Percentiles rank a stretch among this genome's conserved stretches.
Evolutionary conservation across 2,113 vertebrate species (phyloP).

Genomic region (Dolichallabes microphthalmus): DNA sequence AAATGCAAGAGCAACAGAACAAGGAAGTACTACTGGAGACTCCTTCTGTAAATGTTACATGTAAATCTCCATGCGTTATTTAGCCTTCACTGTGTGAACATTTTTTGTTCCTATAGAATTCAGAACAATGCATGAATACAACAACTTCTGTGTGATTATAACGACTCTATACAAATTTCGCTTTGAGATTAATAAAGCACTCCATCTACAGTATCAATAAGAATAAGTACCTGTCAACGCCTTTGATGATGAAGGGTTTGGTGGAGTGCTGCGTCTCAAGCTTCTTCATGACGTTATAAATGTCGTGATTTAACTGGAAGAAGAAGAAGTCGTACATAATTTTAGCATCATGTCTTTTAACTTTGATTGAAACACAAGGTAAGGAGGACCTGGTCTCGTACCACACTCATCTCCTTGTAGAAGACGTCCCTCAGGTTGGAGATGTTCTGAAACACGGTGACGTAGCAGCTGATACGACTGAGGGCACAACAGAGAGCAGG

Average conservation of each 20-base stretch:
- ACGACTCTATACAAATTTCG: too few relatives aligned
- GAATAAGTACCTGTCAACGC: slow-evolving; percentile 34
- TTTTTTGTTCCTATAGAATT: neutral
- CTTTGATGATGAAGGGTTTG: slow-evolving; percentile 49
- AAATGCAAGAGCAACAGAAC: too few relatives aligned
- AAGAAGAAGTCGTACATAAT: neutral
- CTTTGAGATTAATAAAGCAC: too few relatives aligned
- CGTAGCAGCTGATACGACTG: slow-evolving; percentile 68
- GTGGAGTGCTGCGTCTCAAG: slow-evolving; percentile 53
- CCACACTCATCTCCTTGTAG: slow-evolving; percentile 96
- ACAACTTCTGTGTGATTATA: neutral
- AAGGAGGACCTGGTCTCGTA: slow-evolving; percentile 40
- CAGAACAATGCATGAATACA: neutral
- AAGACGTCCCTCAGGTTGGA: slow-evolving; percentile 88
- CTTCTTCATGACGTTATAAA: slow-evolving; percentile 53
- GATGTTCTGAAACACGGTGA: slow-evolving; percentile 53
- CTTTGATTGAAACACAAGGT: neutral
- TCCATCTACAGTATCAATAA: too few relatives aligned
- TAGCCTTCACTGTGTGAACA: neutral
- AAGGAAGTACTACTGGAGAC: neutral
- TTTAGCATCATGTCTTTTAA: neutral
- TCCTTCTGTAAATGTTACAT: neutral
- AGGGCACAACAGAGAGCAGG: slow-evolving; percentile 64
- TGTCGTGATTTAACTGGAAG: slow-evolving; percentile 47
- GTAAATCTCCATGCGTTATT: neutral